Evolutionary conservation across 2,888 invertebrate genomes (phyloP), one percentile per base, ranked within the genome.

Genomic region (Cyaniris semiargus): DNA sequence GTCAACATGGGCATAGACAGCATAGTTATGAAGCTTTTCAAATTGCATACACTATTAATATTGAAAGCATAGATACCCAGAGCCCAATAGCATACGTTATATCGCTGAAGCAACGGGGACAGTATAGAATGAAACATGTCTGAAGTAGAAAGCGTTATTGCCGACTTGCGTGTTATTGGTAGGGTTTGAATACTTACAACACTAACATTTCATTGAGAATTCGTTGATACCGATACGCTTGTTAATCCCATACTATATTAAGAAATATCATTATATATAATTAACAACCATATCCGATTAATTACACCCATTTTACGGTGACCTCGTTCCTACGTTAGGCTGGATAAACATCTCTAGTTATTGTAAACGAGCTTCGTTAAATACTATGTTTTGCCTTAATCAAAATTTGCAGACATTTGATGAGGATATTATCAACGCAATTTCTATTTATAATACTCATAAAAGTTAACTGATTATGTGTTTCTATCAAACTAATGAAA

Each of bases 31-130:
- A 94, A 94, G 94, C 94, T 93, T 89, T 88, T 91, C 89, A 91
- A 88, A 86, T 92, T 90, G 93, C 93, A 93, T 93, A 93, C 92
- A 92, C 91, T 93, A 89, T 91, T 90, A 92, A 93, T 93, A 94
- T 92, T 88, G 91, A 93, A 94, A 94, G 94, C 94, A 93, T 92
- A 93, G 93, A 91, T 90, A 91, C 92, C 93, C 93, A 93, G 93
- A 93, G 93, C 93, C 93, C 93, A 91, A 86, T 92, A 93, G 93
- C 93, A 90, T 88, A 87, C 90, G 88, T 92, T 92, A 90, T 88
- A 91, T 91, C 91, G 94, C 93, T 89, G 88, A 94, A 94, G 93
- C 93, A 91, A 94, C 93, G 92, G 92, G 91, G 92, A 89, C 87
- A 91, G 89, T 89, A 91, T 88, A 93, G 91, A 91, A 88, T 91